A percentile compares a stretch with the other conserved stretches of the same genome.
phyloP scores from a whole-genome alignment of 1,140 invertebrate species.

The Fragariocoptes setiger region DNA sequence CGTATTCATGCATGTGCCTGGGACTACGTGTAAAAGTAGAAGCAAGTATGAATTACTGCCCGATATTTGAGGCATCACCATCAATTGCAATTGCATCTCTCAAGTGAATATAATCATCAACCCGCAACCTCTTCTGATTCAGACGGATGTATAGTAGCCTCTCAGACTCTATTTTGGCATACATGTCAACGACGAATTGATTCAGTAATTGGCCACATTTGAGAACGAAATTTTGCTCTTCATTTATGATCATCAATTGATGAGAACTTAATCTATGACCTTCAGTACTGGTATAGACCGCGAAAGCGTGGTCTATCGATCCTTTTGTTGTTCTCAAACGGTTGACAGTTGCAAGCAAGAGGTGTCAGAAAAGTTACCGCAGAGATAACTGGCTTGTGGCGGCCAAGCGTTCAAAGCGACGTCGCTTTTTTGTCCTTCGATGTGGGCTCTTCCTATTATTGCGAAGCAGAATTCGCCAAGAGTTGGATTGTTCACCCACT shows the following conservation, averaged over 20 bases:
- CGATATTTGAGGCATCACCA: neutral
- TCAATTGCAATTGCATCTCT: conserved; percentile 4
- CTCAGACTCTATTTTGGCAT: conserved; percentile 6
- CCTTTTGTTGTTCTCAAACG: too few relatives aligned
- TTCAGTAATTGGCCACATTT: conserved; percentile 10
- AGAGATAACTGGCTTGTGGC: too few relatives aligned
- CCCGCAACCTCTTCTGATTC: conserved; percentile 6
- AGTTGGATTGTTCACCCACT: conserved; percentile 44
- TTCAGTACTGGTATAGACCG: too few relatives aligned
- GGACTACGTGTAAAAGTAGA: conserved; percentile 5
- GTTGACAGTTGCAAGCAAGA: too few relatives aligned
- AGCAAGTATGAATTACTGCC: conserved; percentile 4
- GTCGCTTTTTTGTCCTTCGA: conserved; percentile 52
- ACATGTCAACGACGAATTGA: conserved; percentile 10
- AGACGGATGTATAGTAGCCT: conserved; percentile 4
- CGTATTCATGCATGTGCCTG: conserved; percentile 6
- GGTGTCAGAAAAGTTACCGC: too few relatives aligned
- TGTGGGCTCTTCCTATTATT: conserved; percentile 57
- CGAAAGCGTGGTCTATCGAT: too few relatives aligned
- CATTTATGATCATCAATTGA: too few relatives aligned
- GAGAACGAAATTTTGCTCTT: too few relatives aligned
- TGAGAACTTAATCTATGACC: too few relatives aligned
- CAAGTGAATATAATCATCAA: conserved; percentile 9
- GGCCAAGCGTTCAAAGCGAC: conserved; percentile 50
- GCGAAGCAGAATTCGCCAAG: conserved; percentile 48